Evolutionary conservation across 2,113 vertebrate species (phyloP), one percentile per base, ranked within the genome.

Genomic region (Lycocorax pyrrhopterus): DNA sequence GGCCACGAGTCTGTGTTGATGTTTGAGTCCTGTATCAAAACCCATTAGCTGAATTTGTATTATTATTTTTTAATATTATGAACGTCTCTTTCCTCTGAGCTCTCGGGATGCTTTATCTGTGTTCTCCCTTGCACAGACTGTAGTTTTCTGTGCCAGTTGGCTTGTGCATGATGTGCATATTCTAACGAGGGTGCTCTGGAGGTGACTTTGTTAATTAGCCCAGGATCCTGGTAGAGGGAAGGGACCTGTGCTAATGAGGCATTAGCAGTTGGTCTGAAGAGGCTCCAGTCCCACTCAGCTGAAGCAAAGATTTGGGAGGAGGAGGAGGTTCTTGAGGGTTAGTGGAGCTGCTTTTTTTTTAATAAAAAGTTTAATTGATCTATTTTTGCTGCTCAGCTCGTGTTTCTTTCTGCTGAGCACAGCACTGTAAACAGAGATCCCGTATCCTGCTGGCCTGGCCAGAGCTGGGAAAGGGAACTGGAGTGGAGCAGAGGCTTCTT

Each of bases 161-260:
- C 80, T 60, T 55, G 7, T 43, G 20, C 13, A 4, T 1, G 12
- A 12, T 46, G 64, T 53, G 5, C 4, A 0, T 39, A 0, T 27
- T 62, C 49, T 55, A 26, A 29, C 0, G 1, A 37, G 51, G 27
- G 12, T 69, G 55, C 44, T 90, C 27, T 22, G 49, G 75, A 82
- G 69, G 32, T 63, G 80, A 49, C 47, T 77, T 52, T 9, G 25
- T 89, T 84, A 75, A 74, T 90, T 43, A 51, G n/a, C 30, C 6
- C 20, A n/a, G 46, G 27, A 64, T 68, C 44, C 49, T 41, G 49
- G 15, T 10, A 12, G 47, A 55, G 66, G 30, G 32, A 18, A n/a
- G 44, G 35, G 6, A 22, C 12, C 49, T 68, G 37, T 46, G 52
- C 87, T 64, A 8, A 37, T 14, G 53, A 64, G 90, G 32, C 32